Percentiles rank a stretch among this genome's conserved stretches.
These are phyloP conservation scores for Mizuhopecten yessoensis DNA, from an alignment of 1,140 invertebrate genomes.

Conservation along the genomic window DNA sequence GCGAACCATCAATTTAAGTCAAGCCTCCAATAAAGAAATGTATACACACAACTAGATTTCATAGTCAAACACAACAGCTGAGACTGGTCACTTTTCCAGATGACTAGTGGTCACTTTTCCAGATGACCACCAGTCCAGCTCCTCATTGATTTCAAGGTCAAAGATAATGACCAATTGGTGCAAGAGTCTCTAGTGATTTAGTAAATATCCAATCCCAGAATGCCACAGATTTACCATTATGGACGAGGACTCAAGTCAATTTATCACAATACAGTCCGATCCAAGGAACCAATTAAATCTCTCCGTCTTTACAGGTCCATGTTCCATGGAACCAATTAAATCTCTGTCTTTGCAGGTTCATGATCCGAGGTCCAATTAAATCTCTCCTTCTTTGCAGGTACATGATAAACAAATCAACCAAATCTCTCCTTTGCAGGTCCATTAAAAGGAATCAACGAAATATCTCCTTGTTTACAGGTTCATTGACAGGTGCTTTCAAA, in stretches of 20 bases:
- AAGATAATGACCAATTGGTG: not conserved
- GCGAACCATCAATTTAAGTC: not conserved
- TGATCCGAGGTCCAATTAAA: not conserved
- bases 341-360: not conserved
- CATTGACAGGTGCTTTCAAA: no score
- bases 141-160: not conserved
- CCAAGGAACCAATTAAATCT: not conserved
- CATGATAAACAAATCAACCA: not conserved
- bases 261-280: not conserved
- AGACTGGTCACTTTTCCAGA: conserved; percentile 22
- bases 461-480: no score
- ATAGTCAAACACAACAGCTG: conserved; percentile 24
- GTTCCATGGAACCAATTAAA: not conserved
- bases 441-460: no score
- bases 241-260: not conserved
- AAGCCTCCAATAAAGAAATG: not conserved
- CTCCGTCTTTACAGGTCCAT: not conserved
- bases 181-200: not conserved
- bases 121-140: not conserved
- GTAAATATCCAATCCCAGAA: no score
- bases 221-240: not conserved
- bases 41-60: not conserved
- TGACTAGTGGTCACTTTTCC: conserved; percentile 5
- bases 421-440: not conserved
- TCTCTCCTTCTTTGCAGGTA: not conserved